These are phyloP conservation scores for Siniperca undulata DNA, from an alignment of 2,797 vertebrate genomes.

Conservation along the genomic window DNA sequence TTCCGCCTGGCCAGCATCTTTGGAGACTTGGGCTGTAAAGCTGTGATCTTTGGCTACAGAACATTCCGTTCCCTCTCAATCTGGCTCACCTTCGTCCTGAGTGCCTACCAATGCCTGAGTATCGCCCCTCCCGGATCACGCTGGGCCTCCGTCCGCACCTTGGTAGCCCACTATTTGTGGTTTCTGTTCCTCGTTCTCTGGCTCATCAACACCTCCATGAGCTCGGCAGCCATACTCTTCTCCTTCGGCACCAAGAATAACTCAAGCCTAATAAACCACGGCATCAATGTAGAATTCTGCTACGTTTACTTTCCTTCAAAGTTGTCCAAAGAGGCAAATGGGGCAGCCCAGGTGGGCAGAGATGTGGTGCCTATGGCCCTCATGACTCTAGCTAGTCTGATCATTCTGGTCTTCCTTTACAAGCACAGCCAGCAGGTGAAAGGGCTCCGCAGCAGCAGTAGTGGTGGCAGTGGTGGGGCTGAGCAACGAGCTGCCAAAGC, in stretches of 20 bases:
- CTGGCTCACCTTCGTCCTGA: constrained; percentile 86
- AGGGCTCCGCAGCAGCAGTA: constrained; percentile 63
- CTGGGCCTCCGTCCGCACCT: constrained; percentile 67
- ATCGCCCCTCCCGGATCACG: constrained; percentile 80
- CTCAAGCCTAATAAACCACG: constrained; percentile 54
- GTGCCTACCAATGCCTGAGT: constrained; percentile 84
- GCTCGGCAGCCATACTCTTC: constrained; percentile 69
- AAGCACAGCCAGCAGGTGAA: constrained; percentile 81
- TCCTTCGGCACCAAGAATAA: constrained; percentile 61
- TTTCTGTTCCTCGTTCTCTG: constrained; percentile 79
- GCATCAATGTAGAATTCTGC: constrained; percentile 83
- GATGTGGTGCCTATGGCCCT: constrained; percentile 85
- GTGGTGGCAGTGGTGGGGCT: constrained; percentile 31
- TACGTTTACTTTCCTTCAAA: constrained; percentile 79
- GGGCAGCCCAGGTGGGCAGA: constrained; percentile 78
- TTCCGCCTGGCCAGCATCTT: constrained; percentile 76
- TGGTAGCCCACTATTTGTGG: constrained; percentile 64
- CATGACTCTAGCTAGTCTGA: constrained; percentile 82
- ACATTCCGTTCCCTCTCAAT: constrained; percentile 84
- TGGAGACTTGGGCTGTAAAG: constrained; percentile 76
- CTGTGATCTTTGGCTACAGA: constrained; percentile 84
- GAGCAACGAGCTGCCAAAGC: constrained; percentile 82
- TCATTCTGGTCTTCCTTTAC: constrained; percentile 84
- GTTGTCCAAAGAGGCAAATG: constrained; percentile 72
- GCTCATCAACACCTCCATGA: constrained; percentile 80